Conservation (phyloP, 2,113 vertebrate species). For the Acinonyx jubatus region DNA sequence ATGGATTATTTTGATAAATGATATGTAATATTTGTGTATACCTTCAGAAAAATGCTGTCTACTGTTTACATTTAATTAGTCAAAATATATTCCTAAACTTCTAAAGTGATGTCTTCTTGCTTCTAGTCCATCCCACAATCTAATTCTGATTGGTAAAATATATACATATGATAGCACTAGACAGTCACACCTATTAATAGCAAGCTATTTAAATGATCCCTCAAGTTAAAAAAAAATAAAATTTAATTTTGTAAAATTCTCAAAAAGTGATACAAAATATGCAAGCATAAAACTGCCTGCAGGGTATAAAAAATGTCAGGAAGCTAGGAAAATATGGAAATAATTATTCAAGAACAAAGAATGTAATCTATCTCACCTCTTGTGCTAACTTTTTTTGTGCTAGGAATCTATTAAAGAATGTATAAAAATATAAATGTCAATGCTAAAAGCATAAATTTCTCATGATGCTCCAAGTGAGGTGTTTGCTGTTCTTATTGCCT, state of each 20-base stretch:
- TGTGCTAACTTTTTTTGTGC: background rate
- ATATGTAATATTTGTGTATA: background rate
- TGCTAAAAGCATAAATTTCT: slow-evolving; percentile 22
- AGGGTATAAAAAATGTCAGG: background rate
- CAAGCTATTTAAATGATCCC: background rate
- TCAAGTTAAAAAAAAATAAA: background rate
- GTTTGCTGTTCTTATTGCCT: slow-evolving; percentile 24
- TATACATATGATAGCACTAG: background rate
- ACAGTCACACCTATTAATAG: background rate
- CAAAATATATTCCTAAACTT: background rate
- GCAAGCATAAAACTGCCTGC: background rate
- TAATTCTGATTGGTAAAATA: background rate
- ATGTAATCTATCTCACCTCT: background rate
- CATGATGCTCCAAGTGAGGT: background rate
- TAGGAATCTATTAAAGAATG: slow-evolving; percentile 24
- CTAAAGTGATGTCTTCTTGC: background rate
- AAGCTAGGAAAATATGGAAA: slow-evolving; percentile 32
- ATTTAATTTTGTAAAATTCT: background rate
- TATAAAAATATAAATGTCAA: slow-evolving; percentile 13
- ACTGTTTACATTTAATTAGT: background rate
- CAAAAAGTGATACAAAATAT: background rate
- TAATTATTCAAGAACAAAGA: slow-evolving; percentile 26
- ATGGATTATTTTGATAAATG: background rate
- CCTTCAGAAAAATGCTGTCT: background rate
- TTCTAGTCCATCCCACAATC: background rate